Conservation (phyloP, 1,140 invertebrate genomes). For the Drosophila tropicalis region DNA sequence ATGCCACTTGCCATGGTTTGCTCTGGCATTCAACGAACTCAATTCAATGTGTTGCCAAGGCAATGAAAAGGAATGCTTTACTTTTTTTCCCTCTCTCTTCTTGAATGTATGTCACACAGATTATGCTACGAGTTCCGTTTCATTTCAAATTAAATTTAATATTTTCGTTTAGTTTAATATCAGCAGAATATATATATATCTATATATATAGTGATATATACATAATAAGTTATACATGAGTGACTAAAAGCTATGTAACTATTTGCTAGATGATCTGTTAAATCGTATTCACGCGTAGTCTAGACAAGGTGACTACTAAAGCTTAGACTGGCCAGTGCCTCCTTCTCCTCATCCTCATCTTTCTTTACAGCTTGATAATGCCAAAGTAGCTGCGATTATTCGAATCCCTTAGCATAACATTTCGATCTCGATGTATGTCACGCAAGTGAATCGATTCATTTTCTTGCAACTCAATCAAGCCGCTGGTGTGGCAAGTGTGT, state of each 20-base stretch:
- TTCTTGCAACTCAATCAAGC: slow-evolving; percentile 86
- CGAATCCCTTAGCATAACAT: slow-evolving; percentile 88
- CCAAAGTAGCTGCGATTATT: slow-evolving; percentile 90
- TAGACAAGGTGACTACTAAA: slow-evolving; percentile 48
- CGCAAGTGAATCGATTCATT: slow-evolving; percentile 87
- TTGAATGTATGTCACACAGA: too few species aligned
- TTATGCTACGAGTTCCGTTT: too few species aligned
- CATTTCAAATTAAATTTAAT: slow-evolving; percentile 13
- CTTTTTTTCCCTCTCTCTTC: too few species aligned
- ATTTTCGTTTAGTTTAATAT: slow-evolving; percentile 23
- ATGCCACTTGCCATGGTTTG: too few species aligned
- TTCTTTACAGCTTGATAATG: slow-evolving; percentile 85
- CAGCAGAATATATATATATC: slow-evolving; percentile 24
- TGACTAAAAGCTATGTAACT: slow-evolving; percentile 55
- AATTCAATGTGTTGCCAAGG: too few species aligned
- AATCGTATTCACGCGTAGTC: slow-evolving; percentile 62
- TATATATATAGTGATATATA: slow-evolving; percentile 46
- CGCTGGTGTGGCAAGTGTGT: slow-evolving; percentile 90
- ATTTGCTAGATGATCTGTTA: slow-evolving; percentile 56
- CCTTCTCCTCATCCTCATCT: neutral
- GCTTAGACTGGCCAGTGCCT: slow-evolving; percentile 46
- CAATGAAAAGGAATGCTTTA: too few species aligned
- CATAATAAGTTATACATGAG: slow-evolving; percentile 68
- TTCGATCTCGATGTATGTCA: slow-evolving; percentile 88
- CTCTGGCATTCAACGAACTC: too few species aligned